Conservation (phyloP, 30 jellyfish, hydroid and myxozoan species). For the Aurelia aurita region DNA sequence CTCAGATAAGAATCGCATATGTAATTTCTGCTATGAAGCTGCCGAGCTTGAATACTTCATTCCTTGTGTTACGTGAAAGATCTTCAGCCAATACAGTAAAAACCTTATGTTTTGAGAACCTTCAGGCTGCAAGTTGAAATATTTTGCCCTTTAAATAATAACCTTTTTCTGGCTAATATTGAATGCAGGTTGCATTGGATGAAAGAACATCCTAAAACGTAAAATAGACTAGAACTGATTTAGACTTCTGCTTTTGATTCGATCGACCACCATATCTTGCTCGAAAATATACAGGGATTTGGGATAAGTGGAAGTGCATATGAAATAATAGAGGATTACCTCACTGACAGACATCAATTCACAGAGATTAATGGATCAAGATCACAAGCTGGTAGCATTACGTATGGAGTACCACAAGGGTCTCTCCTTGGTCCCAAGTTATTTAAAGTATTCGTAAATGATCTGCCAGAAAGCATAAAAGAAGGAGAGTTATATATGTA, state of each 20-base stretch:
- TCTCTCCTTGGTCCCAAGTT: constrained; percentile 28
- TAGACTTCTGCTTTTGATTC: constrained; percentile 3
- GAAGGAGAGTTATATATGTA: constrained; percentile 31
- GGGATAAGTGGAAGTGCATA: constrained; percentile 33
- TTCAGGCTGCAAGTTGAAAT: too few relatives aligned
- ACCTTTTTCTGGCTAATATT: too few relatives aligned
- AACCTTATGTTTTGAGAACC: too few relatives aligned
- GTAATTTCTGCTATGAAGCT: too few relatives aligned
- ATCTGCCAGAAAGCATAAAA: constrained; percentile 35
- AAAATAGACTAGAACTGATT: too few relatives aligned
- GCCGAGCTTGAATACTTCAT: too few relatives aligned
- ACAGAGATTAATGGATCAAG: constrained; percentile 30
- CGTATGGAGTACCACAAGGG: constrained; percentile 40
- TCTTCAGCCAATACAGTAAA: too few relatives aligned
- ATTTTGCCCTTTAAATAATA: too few relatives aligned
- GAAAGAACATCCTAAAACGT: too few relatives aligned
- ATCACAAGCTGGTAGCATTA: constrained; percentile 17
- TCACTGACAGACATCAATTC: constrained; percentile 37
- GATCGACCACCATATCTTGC: constrained; percentile 12
- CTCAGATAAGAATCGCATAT: too few relatives aligned
- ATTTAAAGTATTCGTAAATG: constrained; percentile 1
- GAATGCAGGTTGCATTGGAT: too few relatives aligned
- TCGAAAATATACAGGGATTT: constrained; percentile 9
- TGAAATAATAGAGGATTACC: constrained; percentile 22
- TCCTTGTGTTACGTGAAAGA: too few relatives aligned